Base-by-base conservation (phyloP, 2,113 vertebrate species). In the Cygnus atratus region DNA sequence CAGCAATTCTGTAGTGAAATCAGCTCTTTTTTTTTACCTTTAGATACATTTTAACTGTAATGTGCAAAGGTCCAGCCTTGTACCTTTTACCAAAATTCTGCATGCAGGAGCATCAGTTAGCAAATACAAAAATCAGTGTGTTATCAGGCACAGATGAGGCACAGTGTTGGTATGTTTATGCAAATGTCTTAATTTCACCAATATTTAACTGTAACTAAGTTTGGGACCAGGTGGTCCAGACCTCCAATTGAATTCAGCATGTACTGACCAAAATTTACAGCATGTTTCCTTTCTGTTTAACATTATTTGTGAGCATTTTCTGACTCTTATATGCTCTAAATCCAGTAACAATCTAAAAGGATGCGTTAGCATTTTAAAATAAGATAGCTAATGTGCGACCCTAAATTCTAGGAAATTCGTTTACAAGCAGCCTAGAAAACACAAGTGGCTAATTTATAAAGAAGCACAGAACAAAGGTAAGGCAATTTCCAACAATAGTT, bases 401-500 rank as follows among this genome's bases (percentile, higher is more conserved):
- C 62, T 22, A 58, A 95, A 86, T 94, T 85, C 87, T 85, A 93
- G 81, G 94, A 96, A 96, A 87, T 71, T 80, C 70, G 73, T 96
- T 97, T 87, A 93, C 57, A 87, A 95, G 44, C 70, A 95, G 75
- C 48, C 61, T 78, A 93, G 70, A 70, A 97, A 97, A 92, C 93
- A 94, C 96, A 97, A 93, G 91, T 79, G 78, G 96, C 96, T 98
- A 98, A 97, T 98, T 98, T 98, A 95, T 92, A 96, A 93, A 95
- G 93, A 94, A 96, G 90, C 85, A 95, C 71, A 93, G 96, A 98
- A 97, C 96, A 97, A 98, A 97, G 96, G 96, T 92, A 93, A 97
- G 96, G 78, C 84, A 97, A 95, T 97, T 98, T 97, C 97, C 97
- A 98, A 97, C 97, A 98, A 97, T 96, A 97, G 98, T 98, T 98